Percentiles rank a stretch among this genome's conserved stretches.
Evolutionary conservation across 2,888 invertebrate genomes (phyloP).

Genomic region (Drosophila bunnanda): DNA sequence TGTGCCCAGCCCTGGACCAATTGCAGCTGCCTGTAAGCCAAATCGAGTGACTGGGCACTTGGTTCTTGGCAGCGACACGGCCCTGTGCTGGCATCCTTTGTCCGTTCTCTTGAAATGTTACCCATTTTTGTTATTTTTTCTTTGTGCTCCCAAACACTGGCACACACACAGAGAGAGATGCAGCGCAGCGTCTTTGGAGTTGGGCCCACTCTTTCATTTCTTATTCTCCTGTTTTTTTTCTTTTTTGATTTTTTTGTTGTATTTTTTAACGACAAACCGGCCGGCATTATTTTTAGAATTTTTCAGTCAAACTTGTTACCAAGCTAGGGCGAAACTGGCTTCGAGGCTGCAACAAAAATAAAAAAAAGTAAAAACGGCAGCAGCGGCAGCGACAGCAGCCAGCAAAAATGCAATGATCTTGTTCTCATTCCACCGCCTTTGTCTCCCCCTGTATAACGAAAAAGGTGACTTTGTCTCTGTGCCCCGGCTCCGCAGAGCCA

Average conservation of each 20-base stretch:
- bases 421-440: slow-evolving; percentile 57
- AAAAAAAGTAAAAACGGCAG: background rate
- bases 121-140: slow-evolving; percentile 72
- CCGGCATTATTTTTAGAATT: slow-evolving; percentile 83
- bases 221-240: slow-evolving; percentile 24
- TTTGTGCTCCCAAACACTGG: slow-evolving; percentile 41
- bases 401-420: slow-evolving; percentile 76
- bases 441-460: slow-evolving; percentile 52
- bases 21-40: slow-evolving; percentile 74
- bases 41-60: slow-evolving; percentile 72
- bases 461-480: slow-evolving; percentile 54
- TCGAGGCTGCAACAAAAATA: slow-evolving; percentile 42
- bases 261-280: slow-evolving; percentile 78
- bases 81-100: slow-evolving; percentile 55
- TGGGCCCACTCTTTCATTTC: slow-evolving; percentile 56
- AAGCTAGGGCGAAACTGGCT: slow-evolving; percentile 73
- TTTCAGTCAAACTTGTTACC: slow-evolving; percentile 82
- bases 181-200: slow-evolving; percentile 50
- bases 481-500: slow-evolving; percentile 26
- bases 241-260: slow-evolving; percentile 41
- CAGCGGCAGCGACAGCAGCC: slow-evolving; percentile 34
- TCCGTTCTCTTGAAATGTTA: slow-evolving; percentile 67
- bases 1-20: slow-evolving; percentile 44
- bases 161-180: slow-evolving; percentile 17
- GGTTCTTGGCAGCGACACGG: slow-evolving; percentile 58